Conservation (phyloP, 2,797 vertebrate species). For the Falco cherrug region DNA sequence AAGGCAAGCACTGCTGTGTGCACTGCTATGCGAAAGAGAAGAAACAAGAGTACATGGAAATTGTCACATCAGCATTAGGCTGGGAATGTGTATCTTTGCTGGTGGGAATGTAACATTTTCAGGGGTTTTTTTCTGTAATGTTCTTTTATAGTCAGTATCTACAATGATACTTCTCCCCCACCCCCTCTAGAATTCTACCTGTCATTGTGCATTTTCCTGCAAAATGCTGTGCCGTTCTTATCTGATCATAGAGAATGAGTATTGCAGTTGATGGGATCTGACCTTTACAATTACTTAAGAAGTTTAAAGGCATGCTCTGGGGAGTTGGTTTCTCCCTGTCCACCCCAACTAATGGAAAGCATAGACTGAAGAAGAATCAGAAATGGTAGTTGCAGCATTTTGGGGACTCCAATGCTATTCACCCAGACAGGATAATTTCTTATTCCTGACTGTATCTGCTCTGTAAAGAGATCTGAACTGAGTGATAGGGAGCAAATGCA, state of each 20-base stretch:
- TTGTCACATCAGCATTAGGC: neutral
- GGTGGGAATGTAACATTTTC: neutral
- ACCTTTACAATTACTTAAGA: neutral
- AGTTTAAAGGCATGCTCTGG: neutral
- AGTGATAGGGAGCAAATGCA: neutral
- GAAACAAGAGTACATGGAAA: neutral
- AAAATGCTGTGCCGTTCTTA: neutral
- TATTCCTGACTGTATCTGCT: neutral
- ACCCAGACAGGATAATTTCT: neutral
- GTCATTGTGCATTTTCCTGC: neutral
- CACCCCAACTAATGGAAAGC: neutral
- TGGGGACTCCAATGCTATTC: neutral
- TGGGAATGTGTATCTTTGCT: neutral
- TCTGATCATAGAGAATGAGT: neutral
- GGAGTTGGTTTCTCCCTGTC: neutral
- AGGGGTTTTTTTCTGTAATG: neutral
- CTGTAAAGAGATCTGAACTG: neutral
- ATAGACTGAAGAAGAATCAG: neutral
- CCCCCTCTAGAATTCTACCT: neutral
- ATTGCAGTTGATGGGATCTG: neutral
- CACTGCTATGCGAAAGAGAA: neutral
- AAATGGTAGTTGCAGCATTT: neutral
- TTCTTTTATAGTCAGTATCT: neutral
- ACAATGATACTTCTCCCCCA: no score
- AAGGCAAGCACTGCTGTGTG: neutral